Percentiles rank a stretch among this genome's conserved stretches.
phyloP scores from a whole-genome alignment of 2,888 invertebrate species.

The Chorisops tibialis region DNA sequence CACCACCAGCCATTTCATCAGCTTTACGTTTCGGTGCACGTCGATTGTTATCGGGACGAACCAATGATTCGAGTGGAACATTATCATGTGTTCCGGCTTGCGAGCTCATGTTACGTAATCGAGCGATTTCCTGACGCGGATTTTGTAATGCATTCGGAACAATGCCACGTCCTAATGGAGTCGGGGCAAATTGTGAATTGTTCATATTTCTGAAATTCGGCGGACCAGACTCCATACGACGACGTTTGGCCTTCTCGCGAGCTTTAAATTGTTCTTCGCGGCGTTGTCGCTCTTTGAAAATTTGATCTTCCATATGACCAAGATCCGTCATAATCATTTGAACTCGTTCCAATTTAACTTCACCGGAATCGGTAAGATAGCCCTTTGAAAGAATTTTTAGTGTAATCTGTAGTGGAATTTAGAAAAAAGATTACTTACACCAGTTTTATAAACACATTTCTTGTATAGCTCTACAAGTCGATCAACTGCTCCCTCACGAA shows the following conservation, averaged over 20 bases:
- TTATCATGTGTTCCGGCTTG: slow-evolving; percentile 35
- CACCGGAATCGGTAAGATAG: slow-evolving; percentile 91
- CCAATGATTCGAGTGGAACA: slow-evolving; percentile 52
- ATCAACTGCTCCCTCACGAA: slow-evolving; percentile 95
- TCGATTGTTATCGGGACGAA: slow-evolving; percentile 42
- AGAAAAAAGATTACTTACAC: slow-evolving; percentile 55
- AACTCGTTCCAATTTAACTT: slow-evolving; percentile 88
- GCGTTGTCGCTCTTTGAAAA: slow-evolving; percentile 88
- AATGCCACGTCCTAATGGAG: slow-evolving; percentile 58
- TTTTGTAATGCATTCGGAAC: slow-evolving; percentile 60
- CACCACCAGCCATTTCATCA: slow-evolving; percentile 52
- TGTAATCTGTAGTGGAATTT: neutral
- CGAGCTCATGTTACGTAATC: slow-evolving; percentile 62
- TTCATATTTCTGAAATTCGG: slow-evolving; percentile 71
- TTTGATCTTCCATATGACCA: slow-evolving; percentile 93
- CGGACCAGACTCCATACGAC: slow-evolving; percentile 53
- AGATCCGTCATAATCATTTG: slow-evolving; percentile 93
- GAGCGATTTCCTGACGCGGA: slow-evolving; percentile 68
- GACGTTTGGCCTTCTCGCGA: slow-evolving; percentile 69
- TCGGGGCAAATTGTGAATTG: slow-evolving; percentile 75
- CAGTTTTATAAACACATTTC: slow-evolving; percentile 89
- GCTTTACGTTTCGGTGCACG: slow-evolving; percentile 55
- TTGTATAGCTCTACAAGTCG: slow-evolving; percentile 90
- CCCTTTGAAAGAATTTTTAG: slow-evolving; percentile 58
- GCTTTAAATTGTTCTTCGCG: slow-evolving; percentile 79